Conservation (phyloP, 2,797 vertebrate genomes). For the Lacerta bilineata region DNA sequence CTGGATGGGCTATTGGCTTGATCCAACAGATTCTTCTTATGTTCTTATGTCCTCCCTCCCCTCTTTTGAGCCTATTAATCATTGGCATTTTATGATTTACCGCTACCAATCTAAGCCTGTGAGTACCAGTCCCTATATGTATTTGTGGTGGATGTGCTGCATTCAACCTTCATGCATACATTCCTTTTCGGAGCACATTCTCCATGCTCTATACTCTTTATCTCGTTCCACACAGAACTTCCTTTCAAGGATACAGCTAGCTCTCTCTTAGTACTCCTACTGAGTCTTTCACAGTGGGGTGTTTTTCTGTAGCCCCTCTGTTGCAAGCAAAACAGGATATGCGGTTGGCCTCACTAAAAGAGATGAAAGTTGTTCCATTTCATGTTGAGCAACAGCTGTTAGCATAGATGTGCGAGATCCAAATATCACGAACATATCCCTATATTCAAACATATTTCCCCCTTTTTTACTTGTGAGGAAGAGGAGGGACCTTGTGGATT, state of each 20-base stretch:
- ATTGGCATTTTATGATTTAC: background rate
- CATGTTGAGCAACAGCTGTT: background rate
- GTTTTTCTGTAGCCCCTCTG: background rate
- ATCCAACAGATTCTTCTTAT: too few species aligned
- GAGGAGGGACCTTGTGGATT: too few species aligned
- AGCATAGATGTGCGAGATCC: slow-evolving; percentile 24
- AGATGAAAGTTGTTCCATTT: background rate
- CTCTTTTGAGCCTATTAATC: background rate
- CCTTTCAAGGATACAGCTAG: slow-evolving; percentile 27
- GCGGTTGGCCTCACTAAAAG: slow-evolving; percentile 41
- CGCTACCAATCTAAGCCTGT: background rate
- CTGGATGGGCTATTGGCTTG: too few species aligned
- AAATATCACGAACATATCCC: background rate
- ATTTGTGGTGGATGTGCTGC: background rate
- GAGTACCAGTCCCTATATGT: background rate
- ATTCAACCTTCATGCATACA: background rate
- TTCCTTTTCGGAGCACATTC: background rate
- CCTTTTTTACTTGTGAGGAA: too few species aligned
- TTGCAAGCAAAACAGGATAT: slow-evolving; percentile 14
- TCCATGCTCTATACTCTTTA: background rate
- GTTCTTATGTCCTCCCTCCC: background rate
- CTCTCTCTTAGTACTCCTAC: slow-evolving; percentile 5
- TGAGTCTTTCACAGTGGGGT: slow-evolving; percentile 43
- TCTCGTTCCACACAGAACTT: slow-evolving; percentile 16
- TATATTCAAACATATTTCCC: background rate